These are phyloP conservation scores for Chironomus tentans DNA, from an alignment of 2,888 invertebrate genomes.

Conservation along the genomic window DNA sequence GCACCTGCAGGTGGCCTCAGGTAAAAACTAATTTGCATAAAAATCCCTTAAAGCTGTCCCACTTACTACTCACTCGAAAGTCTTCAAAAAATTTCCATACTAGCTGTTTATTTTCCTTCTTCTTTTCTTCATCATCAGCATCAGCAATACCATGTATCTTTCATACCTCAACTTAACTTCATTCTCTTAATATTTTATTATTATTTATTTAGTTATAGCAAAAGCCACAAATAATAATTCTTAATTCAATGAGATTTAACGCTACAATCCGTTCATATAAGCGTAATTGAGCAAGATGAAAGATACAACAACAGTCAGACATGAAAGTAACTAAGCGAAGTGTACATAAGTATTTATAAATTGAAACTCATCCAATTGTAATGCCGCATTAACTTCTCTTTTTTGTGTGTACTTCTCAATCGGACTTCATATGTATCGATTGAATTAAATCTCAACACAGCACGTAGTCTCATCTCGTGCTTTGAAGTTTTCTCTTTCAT, in stretches of 20 bases:
- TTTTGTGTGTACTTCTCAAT: no score
- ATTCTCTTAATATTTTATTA: no score
- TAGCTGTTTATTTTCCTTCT: neutral
- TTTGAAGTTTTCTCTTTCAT: neutral
- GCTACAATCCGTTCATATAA: constrained; percentile 5
- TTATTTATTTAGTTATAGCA: neutral
- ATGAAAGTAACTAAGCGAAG: neutral
- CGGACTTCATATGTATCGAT: neutral
- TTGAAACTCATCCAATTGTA: constrained; percentile 14
- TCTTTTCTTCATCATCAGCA: neutral
- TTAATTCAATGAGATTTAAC: neutral
- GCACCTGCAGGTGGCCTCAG: no score
- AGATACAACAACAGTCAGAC: neutral
- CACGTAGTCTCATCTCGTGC: neutral
- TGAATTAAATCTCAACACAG: neutral
- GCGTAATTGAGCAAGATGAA: constrained; percentile 16
- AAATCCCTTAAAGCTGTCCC: no score
- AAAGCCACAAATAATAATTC: neutral
- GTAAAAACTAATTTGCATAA: no score
- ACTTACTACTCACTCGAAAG: no score
- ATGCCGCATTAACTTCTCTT: constrained; percentile 10
- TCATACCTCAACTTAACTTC: no score
- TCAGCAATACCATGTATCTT: no score
- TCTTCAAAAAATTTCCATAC: neutral
- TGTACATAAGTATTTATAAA: neutral